Evolutionary conservation across 2,113 vertebrate genomes (phyloP).

Genomic region (Sminthopsis crassicaudata): DNA sequence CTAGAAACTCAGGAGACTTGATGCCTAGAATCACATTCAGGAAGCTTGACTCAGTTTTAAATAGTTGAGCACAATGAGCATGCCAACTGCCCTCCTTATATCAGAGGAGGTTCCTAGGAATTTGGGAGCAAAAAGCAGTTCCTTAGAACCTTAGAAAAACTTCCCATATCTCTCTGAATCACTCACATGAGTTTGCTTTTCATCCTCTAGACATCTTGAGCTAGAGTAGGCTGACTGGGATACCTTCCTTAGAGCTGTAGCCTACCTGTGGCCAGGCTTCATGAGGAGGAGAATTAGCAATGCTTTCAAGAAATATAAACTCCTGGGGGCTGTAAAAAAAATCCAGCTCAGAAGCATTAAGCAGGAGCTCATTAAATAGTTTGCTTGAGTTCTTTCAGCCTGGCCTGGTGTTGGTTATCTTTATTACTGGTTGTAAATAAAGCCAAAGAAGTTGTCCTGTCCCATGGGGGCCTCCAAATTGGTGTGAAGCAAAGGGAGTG

Average conservation of each 20-base stretch:
- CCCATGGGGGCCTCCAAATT: neutral
- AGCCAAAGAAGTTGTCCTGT: constrained; percentile 15
- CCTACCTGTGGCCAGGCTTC: neutral
- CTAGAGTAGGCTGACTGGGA: neutral
- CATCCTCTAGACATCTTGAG: neutral
- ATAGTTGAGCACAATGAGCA: neutral
- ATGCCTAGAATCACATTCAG: neutral
- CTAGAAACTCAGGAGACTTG: neutral
- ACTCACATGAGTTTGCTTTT: constrained; percentile 38
- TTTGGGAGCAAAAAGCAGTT: neutral
- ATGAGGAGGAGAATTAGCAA: constrained; percentile 1
- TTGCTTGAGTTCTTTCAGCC: constrained; percentile 29
- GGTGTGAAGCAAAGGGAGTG: neutral
- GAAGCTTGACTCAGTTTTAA: constrained; percentile 17
- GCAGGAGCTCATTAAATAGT: constrained; percentile 9
- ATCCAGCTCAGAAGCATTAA: constrained; percentile 23
- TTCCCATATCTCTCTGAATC: constrained; percentile 7
- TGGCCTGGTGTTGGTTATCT: constrained; percentile 32
- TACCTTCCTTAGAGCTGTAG: neutral
- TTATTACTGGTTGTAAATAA: constrained; percentile 30
- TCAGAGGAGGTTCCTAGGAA: neutral
- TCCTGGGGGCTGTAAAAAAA: constrained; percentile 36
- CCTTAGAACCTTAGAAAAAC: constrained; percentile 12
- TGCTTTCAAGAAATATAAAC: constrained; percentile 32
- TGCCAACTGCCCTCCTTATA: constrained; percentile 18